Evolutionary conservation across 2,888 invertebrate species (phyloP), one percentile per base, ranked within the genome.

Genomic region (Diploptera punctata): DNA sequence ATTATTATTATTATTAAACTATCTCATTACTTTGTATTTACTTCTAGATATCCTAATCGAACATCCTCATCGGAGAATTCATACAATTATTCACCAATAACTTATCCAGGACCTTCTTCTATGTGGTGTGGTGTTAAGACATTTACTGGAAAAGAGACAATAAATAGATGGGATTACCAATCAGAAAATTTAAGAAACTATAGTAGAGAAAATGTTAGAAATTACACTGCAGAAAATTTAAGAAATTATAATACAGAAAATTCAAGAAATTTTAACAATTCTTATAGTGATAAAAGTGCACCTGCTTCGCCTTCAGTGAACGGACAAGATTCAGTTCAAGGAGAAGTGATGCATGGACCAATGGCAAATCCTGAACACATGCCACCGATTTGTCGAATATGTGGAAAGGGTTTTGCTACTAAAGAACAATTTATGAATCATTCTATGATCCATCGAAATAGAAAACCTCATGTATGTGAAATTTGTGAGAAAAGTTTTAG

Each of bases 391-490:
- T 65, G 65, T 65, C 43, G 44, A 2, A 33, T 65, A 9, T 65
- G 65, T 65, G 65, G 47, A 9, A 65, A 65, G 29, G 65, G 65
- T 1, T 65, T 65, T n/a, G n/a, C 44, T 1, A 44, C 13, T 26
- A 65, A 65, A 26, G 65, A 65, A 47, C 65, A 65, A n/a, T 29
- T 65, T 16, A 13, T 65, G 10, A 65, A 26, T 47, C 65, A 65
- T n/a, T 44, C 38, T 31, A 47, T 65, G 43, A 33, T 65, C n/a
- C 65, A 65, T 29, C 65, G 47, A 9, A 65, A 26, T 47, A 31
- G 65, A n/a, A 65, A 65, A 47, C 65, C 65, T 47, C 65, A 65
- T 16, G 29, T 65, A 13, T 65, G 65, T 29, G 65, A 65, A 47
- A 65, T 65, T 24, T 65, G 65, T 26, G 65, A 44, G 29, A 65